Evolutionary conservation across 2,797 vertebrate genomes (phyloP).

Genomic region (Etheostoma perlongum): DNA sequence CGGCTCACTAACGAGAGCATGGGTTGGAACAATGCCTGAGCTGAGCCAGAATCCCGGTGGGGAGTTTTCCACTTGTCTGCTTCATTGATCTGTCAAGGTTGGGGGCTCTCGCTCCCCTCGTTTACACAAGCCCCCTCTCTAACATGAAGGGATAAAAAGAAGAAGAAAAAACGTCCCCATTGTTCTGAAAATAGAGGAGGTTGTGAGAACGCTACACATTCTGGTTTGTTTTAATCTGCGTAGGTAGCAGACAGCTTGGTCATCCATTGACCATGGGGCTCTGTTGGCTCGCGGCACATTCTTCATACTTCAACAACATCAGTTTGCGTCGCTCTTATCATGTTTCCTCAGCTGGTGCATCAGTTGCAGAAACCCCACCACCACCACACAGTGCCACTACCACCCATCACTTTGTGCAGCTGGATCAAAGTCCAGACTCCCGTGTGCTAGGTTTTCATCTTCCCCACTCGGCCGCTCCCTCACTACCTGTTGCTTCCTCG

Average conservation of each 20-base stretch:
- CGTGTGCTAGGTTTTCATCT: conserved; percentile 52
- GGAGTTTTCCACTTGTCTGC: conserved; percentile 68
- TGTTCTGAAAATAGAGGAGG: conserved; percentile 41
- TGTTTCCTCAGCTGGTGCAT: conserved; percentile 76
- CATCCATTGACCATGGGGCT: neutral
- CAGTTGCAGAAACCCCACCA: conserved; percentile 36
- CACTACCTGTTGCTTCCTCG: conserved; percentile 57
- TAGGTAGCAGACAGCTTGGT: conserved; percentile 1
- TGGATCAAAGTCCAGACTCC: conserved; percentile 68
- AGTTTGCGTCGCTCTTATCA: conserved; percentile 58
- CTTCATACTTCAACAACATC: conserved; percentile 26
- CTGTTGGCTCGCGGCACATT: conserved; percentile 7
- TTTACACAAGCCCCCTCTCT: conserved; percentile 37
- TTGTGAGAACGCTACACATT: conserved; percentile 31
- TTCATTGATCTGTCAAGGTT: conserved; percentile 55
- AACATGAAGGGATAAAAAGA: conserved; percentile 37
- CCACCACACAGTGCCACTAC: neutral
- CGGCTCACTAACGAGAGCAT: conserved; percentile 58
- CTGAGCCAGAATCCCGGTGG: conserved; percentile 65
- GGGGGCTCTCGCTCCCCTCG: conserved; percentile 31
- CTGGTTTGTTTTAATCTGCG: conserved; percentile 7
- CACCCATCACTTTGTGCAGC: conserved; percentile 39
- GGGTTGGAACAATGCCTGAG: conserved; percentile 56
- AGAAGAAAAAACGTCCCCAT: conserved; percentile 23
- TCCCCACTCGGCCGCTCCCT: conserved; percentile 29